phyloP scores from a whole-genome alignment of 2,888 invertebrate species.

The Nomada fucata region DNA sequence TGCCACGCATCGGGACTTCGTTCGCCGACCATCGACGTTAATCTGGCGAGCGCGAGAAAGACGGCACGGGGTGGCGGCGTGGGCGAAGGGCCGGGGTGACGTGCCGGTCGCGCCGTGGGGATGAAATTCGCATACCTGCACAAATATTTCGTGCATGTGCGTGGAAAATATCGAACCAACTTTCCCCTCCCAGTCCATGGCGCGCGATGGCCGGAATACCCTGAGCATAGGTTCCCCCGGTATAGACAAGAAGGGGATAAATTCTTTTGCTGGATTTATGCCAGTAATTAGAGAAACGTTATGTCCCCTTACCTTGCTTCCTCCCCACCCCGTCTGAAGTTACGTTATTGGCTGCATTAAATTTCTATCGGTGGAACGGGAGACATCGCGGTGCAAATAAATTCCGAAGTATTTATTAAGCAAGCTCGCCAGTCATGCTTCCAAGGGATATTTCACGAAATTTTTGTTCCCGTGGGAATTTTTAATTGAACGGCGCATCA shows the following conservation, averaged over 20 bases:
- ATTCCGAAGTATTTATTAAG: conserved; percentile 15
- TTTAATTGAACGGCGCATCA: too few species aligned
- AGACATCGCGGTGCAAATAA: conserved; percentile 18
- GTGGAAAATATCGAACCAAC: conserved; percentile 62
- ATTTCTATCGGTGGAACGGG: conserved; percentile 12
- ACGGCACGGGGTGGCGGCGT: neutral
- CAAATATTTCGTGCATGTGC: conserved; percentile 66
- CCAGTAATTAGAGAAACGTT: conserved; percentile 59
- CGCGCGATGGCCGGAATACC: conserved; percentile 49
- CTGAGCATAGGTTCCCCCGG: conserved; percentile 9
- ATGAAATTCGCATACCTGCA: conserved; percentile 66
- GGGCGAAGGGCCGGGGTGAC: neutral
- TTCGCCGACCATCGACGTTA: conserved; percentile 60
- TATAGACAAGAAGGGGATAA: conserved; percentile 45
- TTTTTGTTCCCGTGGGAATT: neutral
- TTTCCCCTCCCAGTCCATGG: conserved; percentile 38
- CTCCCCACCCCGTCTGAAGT: too few species aligned
- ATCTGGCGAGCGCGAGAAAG: conserved; percentile 48
- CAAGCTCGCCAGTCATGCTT: neutral
- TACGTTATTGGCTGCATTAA: conserved; percentile 14
- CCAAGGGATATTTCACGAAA: neutral
- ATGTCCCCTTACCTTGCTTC: conserved; percentile 5
- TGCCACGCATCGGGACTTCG: conserved; percentile 60
- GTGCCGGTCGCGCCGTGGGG: conserved; percentile 34
- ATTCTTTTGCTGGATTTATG: conserved; percentile 58